Evolutionary conservation across 64 coral and sea anemone genomes (phyloP).

Genomic region (Montipora capricornis): DNA sequence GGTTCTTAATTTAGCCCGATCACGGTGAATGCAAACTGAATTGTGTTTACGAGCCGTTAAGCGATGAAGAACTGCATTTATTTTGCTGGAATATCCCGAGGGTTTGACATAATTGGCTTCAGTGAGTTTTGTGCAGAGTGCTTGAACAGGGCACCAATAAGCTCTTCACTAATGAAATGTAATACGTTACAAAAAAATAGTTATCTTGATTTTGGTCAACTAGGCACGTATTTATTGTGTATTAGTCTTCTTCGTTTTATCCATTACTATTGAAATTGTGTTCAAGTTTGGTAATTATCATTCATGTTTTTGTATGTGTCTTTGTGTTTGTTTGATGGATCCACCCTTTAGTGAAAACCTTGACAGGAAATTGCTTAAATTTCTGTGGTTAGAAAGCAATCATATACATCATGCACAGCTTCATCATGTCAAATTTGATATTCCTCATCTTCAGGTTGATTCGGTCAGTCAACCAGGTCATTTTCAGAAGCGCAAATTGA

Average conservation of each 20-base stretch:
- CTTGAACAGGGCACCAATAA: not conserved
- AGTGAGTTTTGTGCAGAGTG: not conserved
- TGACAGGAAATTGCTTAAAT: constrained; percentile 20
- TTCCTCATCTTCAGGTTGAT: not conserved
- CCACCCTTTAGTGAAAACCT: not conserved
- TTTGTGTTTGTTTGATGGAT: not conserved
- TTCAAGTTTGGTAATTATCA: not conserved
- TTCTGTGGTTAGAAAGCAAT: constrained; percentile 21
- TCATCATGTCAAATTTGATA: not conserved
- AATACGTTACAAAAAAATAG: not conserved
- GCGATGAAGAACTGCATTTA: not conserved
- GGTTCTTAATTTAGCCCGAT: not conserved
- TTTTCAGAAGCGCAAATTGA: not conserved
- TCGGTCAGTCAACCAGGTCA: not conserved
- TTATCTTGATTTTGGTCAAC: constrained; percentile 11
- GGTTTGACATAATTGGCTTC: no score
- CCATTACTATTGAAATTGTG: not conserved
- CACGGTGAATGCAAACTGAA: not conserved
- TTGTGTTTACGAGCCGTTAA: not conserved
- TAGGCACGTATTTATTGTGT: not conserved
- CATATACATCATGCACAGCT: constrained; percentile 9
- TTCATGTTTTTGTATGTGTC: no score
- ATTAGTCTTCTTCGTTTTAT: not conserved
- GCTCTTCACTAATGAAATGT: not conserved
- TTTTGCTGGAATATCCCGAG: not conserved